Percentiles rank a stretch among this genome's conserved stretches.
These are phyloP conservation scores for Epsilonema sp. DNA, from an alignment of 2,888 invertebrate species.

Conservation along the genomic window DNA sequence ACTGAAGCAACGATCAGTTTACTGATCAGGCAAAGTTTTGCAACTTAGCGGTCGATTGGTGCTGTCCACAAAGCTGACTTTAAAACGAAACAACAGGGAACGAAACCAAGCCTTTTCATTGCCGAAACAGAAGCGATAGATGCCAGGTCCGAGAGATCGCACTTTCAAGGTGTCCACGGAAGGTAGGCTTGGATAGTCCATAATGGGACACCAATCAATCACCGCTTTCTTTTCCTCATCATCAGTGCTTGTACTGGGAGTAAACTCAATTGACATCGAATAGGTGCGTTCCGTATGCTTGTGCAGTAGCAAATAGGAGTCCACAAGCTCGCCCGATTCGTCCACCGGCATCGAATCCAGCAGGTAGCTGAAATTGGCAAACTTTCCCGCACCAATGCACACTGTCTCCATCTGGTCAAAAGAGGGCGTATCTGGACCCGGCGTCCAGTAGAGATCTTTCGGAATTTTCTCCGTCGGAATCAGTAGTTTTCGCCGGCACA, in stretches of 20 bases:
- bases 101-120: not conserved
- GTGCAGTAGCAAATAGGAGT: too few relatives aligned
- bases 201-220: not conserved
- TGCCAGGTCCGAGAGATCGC: not conserved
- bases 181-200: not conserved
- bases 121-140: not conserved
- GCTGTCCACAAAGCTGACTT: too few relatives aligned
- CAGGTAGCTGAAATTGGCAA: too few relatives aligned
- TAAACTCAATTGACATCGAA: not conserved
- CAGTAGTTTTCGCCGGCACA: not conserved
- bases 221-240: not conserved
- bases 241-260: not conserved
- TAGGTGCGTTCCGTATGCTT: not conserved
- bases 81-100: slow-evolving; percentile 41
- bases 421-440: not conserved
- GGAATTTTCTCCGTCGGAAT: not conserved
- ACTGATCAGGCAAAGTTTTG: too few relatives aligned
- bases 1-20: too few relatives aligned
- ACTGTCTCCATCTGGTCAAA: not conserved
- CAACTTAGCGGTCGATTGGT: too few relatives aligned
- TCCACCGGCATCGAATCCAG: too few relatives aligned
- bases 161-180: not conserved
- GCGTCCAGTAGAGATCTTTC: not conserved
- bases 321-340: too few relatives aligned
- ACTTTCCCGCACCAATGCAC: too few relatives aligned